Base-by-base conservation (phyloP, 2,888 invertebrate genomes). In the Eudasyphora cyanicolor region DNA sequence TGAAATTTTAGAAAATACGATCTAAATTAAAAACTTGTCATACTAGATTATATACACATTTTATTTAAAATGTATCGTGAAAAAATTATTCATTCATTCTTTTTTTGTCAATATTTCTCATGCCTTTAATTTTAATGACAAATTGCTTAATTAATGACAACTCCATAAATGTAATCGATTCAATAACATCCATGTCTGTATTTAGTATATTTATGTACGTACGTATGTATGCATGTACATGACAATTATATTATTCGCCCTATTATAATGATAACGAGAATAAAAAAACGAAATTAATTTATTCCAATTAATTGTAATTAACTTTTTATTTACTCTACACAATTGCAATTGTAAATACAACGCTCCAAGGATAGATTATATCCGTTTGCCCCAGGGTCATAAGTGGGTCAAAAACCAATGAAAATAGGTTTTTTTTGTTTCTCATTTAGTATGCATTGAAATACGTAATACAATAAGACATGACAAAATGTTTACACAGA, bases 251-350 rank as follows among this genome's bases (percentile, higher is more conserved):
- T 49, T 49, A 49, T 49, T 49, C 19, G 19, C 49, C n/a, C 19
- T 49, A 49, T 12, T 49, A 49, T 19, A 49, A 49, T n/a, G n/a
- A n/a, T 49, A 7, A 49, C 49, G n/a, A 49, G n/a, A 14, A 19
- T 49, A 49, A 49, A 60, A 60, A 29, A 27, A 29, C 32, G n/a
- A 60, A 60, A 60, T 60, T 29, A 67, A 67, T 67, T 38, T 42
- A 67, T 38, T 67, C 19, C 67, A 67, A 67, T 67, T 67, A 67
- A 64, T 67, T 67, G 19, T 67, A 67, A 67, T 67, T 67, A 67
- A 19, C 29, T 42, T 42, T 38, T 67, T 67, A 67, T 67, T 67
- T 67, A 67, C 24, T 24, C 4, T 7, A 4, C 42, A 38, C 2
- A n/a, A 60, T 29, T 6, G 7, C 29, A 60, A 24, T 6, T 42